Evolutionary conservation across 2,113 vertebrate species (phyloP).

Genomic region (Tragelaphus strepsiceros): DNA sequence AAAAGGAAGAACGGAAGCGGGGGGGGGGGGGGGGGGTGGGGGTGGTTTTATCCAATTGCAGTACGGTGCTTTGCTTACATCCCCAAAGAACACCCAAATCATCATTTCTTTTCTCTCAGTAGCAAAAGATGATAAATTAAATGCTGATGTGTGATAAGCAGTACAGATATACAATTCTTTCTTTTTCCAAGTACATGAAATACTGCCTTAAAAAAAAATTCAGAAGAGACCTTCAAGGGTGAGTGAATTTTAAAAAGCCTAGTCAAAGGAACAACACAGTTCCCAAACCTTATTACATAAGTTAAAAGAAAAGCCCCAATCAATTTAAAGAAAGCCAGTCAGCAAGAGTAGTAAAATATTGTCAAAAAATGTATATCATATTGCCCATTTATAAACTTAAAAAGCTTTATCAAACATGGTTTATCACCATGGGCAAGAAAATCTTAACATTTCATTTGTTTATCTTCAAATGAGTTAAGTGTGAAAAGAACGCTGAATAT

Average conservation of each 20-base stretch:
- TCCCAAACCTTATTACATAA: slow-evolving; percentile 65
- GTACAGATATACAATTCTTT: not conserved
- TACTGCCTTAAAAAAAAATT: slow-evolving; percentile 27
- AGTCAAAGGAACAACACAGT: slow-evolving; percentile 54
- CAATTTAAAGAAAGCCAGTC: slow-evolving; percentile 64
- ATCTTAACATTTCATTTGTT: slow-evolving; percentile 49
- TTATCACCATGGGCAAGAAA: slow-evolving; percentile 26
- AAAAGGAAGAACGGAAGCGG: not conserved
- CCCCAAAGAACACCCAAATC: not conserved
- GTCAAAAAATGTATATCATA: slow-evolving; percentile 59
- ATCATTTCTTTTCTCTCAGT: not conserved
- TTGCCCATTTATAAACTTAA: slow-evolving; percentile 36
- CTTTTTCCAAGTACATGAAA: slow-evolving; percentile 52
- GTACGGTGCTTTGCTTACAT: not conserved
- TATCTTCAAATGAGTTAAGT: slow-evolving; percentile 38
- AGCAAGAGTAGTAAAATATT: slow-evolving; percentile 30
- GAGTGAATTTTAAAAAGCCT: slow-evolving; percentile 64
- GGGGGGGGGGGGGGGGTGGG: too few relatives aligned
- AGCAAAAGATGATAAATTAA: slow-evolving; percentile 28
- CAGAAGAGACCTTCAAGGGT: slow-evolving; percentile 57
- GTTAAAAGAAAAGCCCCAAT: slow-evolving; percentile 68
- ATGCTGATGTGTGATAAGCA: not conserved
- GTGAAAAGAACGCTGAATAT: slow-evolving; percentile 12
- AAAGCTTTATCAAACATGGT: slow-evolving; percentile 36
- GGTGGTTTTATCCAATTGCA: not conserved